Evolutionary conservation across 2,888 invertebrate genomes (phyloP), one percentile per base, ranked within the genome.

Genomic region (Pammene fasciana): DNA sequence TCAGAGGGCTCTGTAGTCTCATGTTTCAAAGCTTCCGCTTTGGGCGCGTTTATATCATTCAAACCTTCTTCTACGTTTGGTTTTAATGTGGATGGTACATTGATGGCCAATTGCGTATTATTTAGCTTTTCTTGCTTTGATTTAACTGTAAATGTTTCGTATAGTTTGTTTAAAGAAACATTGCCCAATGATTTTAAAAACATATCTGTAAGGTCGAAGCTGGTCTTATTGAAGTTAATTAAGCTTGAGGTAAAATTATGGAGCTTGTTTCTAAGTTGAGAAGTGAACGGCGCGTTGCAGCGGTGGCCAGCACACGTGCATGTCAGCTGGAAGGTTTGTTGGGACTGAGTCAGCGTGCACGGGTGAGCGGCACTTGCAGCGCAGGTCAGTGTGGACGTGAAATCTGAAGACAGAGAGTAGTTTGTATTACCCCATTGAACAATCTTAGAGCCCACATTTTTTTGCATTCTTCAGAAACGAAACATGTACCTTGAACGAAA

Each of bases 1-100:
- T 91, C 91, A 11, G 90, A 89, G 0, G 91, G 89, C 14, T 82
- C 84, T 0, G 89, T 88, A 14, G 83, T 83, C 60, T 87, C 86
- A 62, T 88, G 86, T 70, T 89, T 90, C 59, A 90, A 77, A 41
- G 89, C 83, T 71, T 90, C 88, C 8, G 87, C 89, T 41, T 79
- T 82, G 6, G 90, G 90, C 57, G 75, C 70, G 3, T 74, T 70
- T 67, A 68, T 43, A 14, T 78, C 75, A 45, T 75, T 75, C 14
- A 72, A 68, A 13, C 76, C 76, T 46, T 65, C 73, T 52, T 50
- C n/a, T 13, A 14, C 7, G 26, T 34, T 36, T n/a, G 70, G 70
- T 45, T 74, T 60, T 0, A 75, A 73, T n/a, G 74, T 59, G n/a
- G 74, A 71, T 18, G 74, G 75, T 41, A 73, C 7, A 8, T 62